Evolutionary conservation across 2,113 vertebrate species (phyloP).

Genomic region (Athene noctua): DNA sequence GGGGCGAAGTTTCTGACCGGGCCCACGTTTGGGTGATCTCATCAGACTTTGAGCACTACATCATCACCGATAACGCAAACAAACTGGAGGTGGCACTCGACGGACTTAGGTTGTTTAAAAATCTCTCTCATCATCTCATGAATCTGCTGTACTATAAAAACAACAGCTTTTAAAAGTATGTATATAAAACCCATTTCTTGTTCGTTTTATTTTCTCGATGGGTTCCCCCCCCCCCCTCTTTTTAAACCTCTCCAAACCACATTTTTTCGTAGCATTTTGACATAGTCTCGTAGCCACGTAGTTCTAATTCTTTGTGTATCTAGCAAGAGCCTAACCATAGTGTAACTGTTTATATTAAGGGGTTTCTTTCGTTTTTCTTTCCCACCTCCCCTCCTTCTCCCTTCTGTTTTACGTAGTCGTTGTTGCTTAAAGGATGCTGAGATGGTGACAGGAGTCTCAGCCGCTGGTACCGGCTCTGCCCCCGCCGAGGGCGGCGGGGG

Average conservation of each 20-base stretch:
- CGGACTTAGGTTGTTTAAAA: conserved; percentile 73
- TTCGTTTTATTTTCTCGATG: conserved; percentile 78
- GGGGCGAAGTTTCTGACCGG: conserved; percentile 94
- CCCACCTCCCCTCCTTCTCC: not conserved
- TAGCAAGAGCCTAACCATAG: conserved; percentile 79
- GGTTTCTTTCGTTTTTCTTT: conserved; percentile 64
- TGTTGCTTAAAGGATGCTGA: conserved; percentile 82
- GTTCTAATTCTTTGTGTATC: conserved; percentile 75
- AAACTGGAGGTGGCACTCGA: conserved; percentile 81
- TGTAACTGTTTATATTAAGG: conserved; percentile 75
- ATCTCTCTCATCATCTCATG: conserved; percentile 90
- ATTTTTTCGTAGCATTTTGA: conserved; percentile 73
- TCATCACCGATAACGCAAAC: conserved; percentile 66
- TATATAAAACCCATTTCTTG: conserved; percentile 81
- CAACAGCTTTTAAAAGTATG: conserved; percentile 86
- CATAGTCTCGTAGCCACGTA: conserved; percentile 76
- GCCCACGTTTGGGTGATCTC: conserved; percentile 90
- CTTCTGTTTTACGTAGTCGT: conserved; percentile 54
- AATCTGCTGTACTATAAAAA: conserved; percentile 95
- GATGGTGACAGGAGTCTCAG: conserved; percentile 79
- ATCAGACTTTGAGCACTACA: conserved; percentile 88
- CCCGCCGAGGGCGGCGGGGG: conserved; percentile 68
- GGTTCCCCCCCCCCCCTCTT: conserved; percentile 47
- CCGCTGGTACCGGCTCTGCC: conserved; percentile 73
- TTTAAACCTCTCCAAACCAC: conserved; percentile 72